These are phyloP conservation scores for Corythaixoides concolor DNA, from an alignment of 2,113 vertebrate species.

Conservation along the genomic window DNA sequence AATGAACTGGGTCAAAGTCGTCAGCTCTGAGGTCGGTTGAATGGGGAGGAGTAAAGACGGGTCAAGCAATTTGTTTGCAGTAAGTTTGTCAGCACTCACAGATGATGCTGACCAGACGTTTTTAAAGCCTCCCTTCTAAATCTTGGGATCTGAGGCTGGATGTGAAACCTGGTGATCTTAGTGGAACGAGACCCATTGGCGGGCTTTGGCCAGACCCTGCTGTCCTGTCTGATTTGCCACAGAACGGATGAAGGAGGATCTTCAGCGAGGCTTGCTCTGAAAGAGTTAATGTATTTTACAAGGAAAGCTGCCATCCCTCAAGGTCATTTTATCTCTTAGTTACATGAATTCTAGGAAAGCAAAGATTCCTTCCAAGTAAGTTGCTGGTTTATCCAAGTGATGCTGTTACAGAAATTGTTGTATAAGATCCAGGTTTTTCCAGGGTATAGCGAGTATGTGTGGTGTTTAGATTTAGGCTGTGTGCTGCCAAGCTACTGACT, in stretches of 20 bases:
- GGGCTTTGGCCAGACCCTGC: neutral
- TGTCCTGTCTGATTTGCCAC: neutral
- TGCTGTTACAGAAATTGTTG: constrained; percentile 68
- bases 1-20: neutral
- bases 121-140: neutral
- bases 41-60: neutral
- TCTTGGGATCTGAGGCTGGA: neutral
- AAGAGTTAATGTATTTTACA: constrained; percentile 51
- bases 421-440: constrained; percentile 63
- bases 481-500: constrained; percentile 72
- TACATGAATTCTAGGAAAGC: constrained; percentile 74
- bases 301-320: constrained; percentile 48
- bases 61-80: neutral
- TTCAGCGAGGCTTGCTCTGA: neutral
- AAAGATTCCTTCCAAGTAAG: constrained; percentile 67
- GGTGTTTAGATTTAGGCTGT: constrained; percentile 68
- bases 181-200: neutral
- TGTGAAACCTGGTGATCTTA: neutral
- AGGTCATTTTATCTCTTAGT: constrained; percentile 62
- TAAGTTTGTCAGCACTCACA: neutral
- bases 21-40: neutral
- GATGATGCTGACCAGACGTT: neutral
- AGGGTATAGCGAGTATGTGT: constrained; percentile 41
- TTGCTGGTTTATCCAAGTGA: constrained; percentile 60
- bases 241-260: neutral